Evolutionary conservation across 2,113 vertebrate species (phyloP).

Genomic region (Morone chrysops): DNA sequence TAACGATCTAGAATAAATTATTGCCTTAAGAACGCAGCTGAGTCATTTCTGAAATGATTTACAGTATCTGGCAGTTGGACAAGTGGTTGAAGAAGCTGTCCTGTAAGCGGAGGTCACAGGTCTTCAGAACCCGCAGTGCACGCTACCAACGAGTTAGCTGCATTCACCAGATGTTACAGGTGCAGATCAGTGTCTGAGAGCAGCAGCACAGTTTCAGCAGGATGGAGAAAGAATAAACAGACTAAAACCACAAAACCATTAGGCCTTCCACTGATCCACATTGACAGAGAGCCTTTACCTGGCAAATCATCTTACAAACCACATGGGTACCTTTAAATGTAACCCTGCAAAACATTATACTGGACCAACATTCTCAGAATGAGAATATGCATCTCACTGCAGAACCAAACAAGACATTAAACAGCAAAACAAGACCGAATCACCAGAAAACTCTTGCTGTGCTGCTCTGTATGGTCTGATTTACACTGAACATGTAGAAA

Average conservation of each 20-base stretch:
- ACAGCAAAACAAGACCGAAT: not conserved
- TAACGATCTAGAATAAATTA: slow-evolving; percentile 50
- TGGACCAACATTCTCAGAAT: not conserved
- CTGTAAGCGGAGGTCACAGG: slow-evolving; percentile 16
- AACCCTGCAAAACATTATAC: too few species aligned
- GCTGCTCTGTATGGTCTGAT: not conserved
- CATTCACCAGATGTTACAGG: not conserved
- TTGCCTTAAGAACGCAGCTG: slow-evolving; percentile 29
- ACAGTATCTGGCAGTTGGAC: slow-evolving; percentile 21
- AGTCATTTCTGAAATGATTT: slow-evolving; percentile 32
- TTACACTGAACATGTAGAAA: not conserved
- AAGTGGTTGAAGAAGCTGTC: slow-evolving; percentile 1
- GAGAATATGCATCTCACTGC: not conserved
- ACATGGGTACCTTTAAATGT: not conserved
- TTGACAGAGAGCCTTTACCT: too few species aligned
- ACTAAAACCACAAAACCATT: not conserved
- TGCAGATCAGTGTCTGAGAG: not conserved
- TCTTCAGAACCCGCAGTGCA: not conserved
- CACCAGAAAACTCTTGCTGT: not conserved
- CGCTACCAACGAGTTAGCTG: not conserved
- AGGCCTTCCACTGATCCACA: not conserved
- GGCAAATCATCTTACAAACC: too few species aligned
- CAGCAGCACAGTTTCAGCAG: not conserved
- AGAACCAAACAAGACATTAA: too few species aligned
- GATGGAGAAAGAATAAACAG: not conserved